Base-by-base conservation (phyloP, 2,113 vertebrate genomes). In the Marmota flaviventris region DNA sequence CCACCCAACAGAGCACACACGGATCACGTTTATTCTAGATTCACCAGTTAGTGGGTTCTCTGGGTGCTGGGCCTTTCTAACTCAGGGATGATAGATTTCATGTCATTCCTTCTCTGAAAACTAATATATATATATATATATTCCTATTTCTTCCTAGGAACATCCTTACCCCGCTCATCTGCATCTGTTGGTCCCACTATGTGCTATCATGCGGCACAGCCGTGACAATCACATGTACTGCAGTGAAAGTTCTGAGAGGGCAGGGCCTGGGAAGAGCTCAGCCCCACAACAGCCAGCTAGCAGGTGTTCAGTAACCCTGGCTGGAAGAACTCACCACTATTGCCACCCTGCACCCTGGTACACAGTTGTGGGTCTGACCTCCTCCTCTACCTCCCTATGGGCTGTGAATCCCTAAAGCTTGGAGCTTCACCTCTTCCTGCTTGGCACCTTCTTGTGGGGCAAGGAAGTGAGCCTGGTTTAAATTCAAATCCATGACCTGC, bases 101-200 rank as follows among this genome's bases (percentile, higher is more conserved):
- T 12, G 27, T 18, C 29, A 8, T 6, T 48, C 48, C 18, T 9
- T 9, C 70, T 84, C 45, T 37, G 58, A 53, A 11, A 2, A 1
- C 51, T 48, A 48, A 69, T 13, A 51, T 48, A 45, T 48, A 45
- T 51, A 51, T 11, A 48, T 11, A 51, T 13, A 24, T 3, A 5
- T 7, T 2, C 9, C 0, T 0, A 0, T 45, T 16, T 51, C 18
- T 7, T n/a, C 25, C 27, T 5, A 45, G 42, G 37, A 42, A 32
- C 2, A 48, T 14, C 29, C 34, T 84, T 18, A 2, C 39, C 8
- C 2, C 13, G 2, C 12, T 27, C 4, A 22, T 56, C 69, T 83
- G 8, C 69, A 10, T 32, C 2, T 24, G 18, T 29, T 8, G 11
- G 14, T 48, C 10, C 7, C n/a, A 1, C 16, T 8, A 1, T 8